Evolutionary conservation across 2,797 vertebrate species (phyloP).

Genomic region (Gorsachius magnificus): DNA sequence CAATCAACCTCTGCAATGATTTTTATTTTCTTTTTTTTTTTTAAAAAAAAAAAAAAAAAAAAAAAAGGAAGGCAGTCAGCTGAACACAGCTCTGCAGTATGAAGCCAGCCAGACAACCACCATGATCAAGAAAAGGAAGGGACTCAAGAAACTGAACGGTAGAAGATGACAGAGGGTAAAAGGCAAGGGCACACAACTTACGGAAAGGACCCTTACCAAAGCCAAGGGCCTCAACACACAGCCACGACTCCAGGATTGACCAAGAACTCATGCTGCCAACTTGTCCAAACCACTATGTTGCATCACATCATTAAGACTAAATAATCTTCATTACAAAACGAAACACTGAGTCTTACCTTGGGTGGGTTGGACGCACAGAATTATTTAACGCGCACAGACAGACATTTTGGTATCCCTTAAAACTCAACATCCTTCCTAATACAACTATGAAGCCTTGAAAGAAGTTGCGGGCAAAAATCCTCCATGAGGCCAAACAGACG

Average conservation of each 20-base stretch:
- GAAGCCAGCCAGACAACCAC: background rate
- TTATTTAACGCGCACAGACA: background rate
- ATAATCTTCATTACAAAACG: accelerated
- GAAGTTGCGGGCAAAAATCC: background rate
- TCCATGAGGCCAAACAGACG: background rate
- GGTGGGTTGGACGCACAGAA: background rate
- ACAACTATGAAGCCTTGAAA: background rate
- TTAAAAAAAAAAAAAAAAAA: background rate
- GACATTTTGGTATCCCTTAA: background rate
- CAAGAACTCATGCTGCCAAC: background rate
- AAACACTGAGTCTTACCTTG: background rate
- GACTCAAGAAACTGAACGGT: background rate
- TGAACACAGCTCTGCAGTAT: background rate
- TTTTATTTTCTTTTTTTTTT: background rate
- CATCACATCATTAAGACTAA: background rate
- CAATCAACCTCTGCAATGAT: background rate
- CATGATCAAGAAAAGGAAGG: background rate
- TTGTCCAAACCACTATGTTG: background rate
- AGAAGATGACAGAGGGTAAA: background rate
- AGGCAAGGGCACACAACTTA: background rate
- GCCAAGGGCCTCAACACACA: background rate
- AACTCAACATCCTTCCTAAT: background rate
- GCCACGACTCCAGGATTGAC: background rate
- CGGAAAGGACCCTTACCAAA: background rate
- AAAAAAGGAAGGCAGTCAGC: background rate